These are phyloP conservation scores for Platyura marginata DNA, from an alignment of 1,140 invertebrate genomes.

Conservation along the genomic window DNA sequence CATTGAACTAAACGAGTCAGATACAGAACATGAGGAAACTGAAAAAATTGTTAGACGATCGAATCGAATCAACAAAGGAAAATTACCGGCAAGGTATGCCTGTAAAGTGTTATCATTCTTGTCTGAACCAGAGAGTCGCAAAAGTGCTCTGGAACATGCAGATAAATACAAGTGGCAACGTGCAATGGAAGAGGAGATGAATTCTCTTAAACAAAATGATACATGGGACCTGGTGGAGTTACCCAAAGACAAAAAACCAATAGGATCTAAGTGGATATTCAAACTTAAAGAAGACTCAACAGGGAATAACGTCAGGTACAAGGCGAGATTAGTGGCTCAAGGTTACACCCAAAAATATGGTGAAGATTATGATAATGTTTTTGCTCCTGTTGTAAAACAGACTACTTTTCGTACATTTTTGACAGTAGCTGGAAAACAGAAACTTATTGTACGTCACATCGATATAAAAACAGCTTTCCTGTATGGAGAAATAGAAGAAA, in stretches of 20 bases:
- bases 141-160: conserved; percentile 2
- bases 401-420: conserved; percentile 11
- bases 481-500: conserved; percentile 20
- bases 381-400: conserved; percentile 10
- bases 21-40: neutral
- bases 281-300: conserved; percentile 9
- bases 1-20: neutral
- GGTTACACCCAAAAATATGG: conserved; percentile 8
- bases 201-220: conserved; percentile 4
- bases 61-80: neutral
- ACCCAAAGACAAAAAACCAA: conserved; percentile 5
- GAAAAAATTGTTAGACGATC: neutral
- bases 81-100: neutral
- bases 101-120: neutral
- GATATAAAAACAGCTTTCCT: conserved; percentile 21
- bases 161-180: conserved; percentile 3
- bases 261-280: conserved; percentile 8
- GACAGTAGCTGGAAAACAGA: conserved; percentile 15
- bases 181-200: conserved; percentile 7
- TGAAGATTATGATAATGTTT: conserved; percentile 8
- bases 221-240: conserved; percentile 6
- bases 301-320: conserved; percentile 10
- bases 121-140: neutral
- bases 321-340: conserved; percentile 12
- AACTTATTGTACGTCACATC: conserved; percentile 13